Conservation (phyloP, 2,113 vertebrate genomes). For the Gavialis gangeticus region DNA sequence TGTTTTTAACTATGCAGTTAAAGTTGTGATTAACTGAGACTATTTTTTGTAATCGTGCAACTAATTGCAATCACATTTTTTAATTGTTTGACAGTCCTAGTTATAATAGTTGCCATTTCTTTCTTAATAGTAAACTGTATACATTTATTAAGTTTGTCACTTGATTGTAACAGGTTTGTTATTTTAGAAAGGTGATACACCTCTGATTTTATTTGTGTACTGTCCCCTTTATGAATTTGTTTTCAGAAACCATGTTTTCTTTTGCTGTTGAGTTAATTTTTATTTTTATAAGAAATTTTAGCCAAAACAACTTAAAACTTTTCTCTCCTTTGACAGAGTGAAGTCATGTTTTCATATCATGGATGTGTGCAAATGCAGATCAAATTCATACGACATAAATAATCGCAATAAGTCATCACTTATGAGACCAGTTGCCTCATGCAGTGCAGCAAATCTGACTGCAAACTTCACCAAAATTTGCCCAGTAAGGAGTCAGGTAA, state of each 20-base stretch:
- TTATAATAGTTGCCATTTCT: not conserved
- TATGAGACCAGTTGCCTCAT: constrained; percentile 87
- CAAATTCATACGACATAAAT: constrained; percentile 84
- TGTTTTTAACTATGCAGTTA: no score
- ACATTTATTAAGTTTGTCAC: not conserved
- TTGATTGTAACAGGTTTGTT: not conserved
- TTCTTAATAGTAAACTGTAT: not conserved
- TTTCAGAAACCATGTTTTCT: not conserved
- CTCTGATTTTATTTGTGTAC: not conserved
- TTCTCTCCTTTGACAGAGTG: constrained; percentile 82
- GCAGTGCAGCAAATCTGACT: constrained; percentile 82
- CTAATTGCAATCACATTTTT: no score
- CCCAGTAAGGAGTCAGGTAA: constrained; percentile 92
- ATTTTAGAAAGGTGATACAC: not conserved
- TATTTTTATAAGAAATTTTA: not conserved
- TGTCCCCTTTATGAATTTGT: not conserved
- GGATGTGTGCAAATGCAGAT: constrained; percentile 93
- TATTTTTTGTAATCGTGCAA: no score
- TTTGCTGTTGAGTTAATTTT: not conserved
- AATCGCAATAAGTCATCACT: constrained; percentile 93
- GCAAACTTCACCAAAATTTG: constrained; percentile 92
- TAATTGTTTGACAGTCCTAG: not conserved
- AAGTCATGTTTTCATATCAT: constrained; percentile 99
- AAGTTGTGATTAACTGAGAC: no score
- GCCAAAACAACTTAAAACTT: constrained; percentile 3